Conservation (phyloP, 2,797 vertebrate genomes). For the Anguilla megastoma region DNA sequence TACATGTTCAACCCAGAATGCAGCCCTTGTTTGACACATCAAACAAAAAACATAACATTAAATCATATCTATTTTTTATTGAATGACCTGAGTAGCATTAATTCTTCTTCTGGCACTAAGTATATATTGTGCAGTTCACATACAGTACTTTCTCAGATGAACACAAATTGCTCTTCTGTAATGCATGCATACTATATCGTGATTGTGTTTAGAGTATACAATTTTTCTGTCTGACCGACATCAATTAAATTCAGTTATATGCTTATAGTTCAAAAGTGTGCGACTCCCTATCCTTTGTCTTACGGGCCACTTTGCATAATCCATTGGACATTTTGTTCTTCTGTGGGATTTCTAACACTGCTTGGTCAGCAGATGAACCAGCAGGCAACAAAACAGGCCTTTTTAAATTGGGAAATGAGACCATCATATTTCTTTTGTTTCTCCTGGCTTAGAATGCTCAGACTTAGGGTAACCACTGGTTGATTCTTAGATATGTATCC, state of each 20-base stretch:
- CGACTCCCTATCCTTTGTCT: background rate
- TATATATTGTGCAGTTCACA: background rate
- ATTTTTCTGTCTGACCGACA: background rate
- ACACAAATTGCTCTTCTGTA: background rate
- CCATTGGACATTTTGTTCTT: background rate
- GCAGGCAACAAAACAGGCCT: background rate
- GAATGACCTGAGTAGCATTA: background rate
- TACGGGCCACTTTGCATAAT: background rate
- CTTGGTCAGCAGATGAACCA: background rate
- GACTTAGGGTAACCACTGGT: background rate
- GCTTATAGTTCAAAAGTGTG: background rate
- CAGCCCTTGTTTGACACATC: background rate
- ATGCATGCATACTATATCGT: background rate
- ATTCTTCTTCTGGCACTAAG: background rate
- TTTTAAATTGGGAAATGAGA: background rate
- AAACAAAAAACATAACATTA: background rate
- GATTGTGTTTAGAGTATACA: background rate
- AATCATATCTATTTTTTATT: background rate
- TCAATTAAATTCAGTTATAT: background rate
- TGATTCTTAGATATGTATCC: background rate
- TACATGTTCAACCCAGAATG: background rate
- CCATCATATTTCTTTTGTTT: background rate
- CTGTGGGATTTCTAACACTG: background rate
- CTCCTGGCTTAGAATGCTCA: background rate
- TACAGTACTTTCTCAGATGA: background rate